Base-by-base conservation (phyloP, 2,888 invertebrate species). In the Scelioninae gen. 2 region DNA sequence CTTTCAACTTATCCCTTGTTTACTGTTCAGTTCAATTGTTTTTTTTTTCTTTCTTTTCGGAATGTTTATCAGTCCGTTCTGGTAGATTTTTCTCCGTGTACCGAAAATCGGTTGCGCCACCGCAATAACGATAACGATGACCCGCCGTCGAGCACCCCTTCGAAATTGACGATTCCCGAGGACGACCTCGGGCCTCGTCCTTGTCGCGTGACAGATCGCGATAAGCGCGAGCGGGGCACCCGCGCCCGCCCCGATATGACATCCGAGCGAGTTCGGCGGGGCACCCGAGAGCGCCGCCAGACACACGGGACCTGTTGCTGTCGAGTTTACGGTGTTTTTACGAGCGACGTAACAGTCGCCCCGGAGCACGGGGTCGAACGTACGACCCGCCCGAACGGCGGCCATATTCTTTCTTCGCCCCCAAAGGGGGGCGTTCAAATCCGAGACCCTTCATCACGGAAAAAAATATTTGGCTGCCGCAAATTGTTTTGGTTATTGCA, bases 281-380 rank as follows among this genome's bases (percentile, higher is more conserved):
- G 77, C 60, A 65, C 65, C 65, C 71, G 64, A 65, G 58, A 63
- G 18, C 61, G 18, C 9, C 74, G 76, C 71, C 80, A 85, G 82
- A 84, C 83, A 83, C 82, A 82, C 83, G 82, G 81, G 85, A 86
- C 85, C 85, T 86, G 85, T 86, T 86, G 86, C 86, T 85, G 84
- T 84, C 83, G 83, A 85, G 85, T 86, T 85, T 86, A 86, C 85
- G 85, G 84, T 85, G 85, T 86, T 85, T 86, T 86, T 86, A 86
- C 85, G 85, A 85, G 82, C 83, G 81, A 82, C 83, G 83, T 84
- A 84, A 84, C 84, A 84, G 81, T 83, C 83, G 81, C 80, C 82
- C 82, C 81, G 81, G 82, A 82, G 79, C 73, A 82, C 80, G 81
- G 82, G 82, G 80, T 78, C 79, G 81, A 81, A 78, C 79, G 68